Percentiles rank a stretch among this genome's conserved stretches.
Conservation (phyloP, 2,113 vertebrate species). For the Varanus salvator region DNA sequence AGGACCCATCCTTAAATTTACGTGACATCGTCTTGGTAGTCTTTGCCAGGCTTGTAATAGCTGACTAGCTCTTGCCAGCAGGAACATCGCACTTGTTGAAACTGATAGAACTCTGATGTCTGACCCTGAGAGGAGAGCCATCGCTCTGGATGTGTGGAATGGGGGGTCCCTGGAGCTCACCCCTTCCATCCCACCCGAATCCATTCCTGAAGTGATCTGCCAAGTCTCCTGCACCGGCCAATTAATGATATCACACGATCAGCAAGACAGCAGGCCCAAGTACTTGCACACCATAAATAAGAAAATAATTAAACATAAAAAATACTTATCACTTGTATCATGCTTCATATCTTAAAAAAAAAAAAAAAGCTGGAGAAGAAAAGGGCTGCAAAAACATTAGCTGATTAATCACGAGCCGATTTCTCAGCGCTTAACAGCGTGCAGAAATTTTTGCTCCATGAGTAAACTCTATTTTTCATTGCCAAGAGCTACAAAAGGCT, state of each 20-base stretch:
- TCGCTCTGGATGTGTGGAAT: neutral
- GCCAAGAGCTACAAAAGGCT: slow-evolving; percentile 57
- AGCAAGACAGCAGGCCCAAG: neutral
- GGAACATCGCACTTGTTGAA: neutral
- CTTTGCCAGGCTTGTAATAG: neutral
- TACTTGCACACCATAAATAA: slow-evolving; percentile 47
- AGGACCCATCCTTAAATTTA: neutral
- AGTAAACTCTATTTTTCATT: slow-evolving; percentile 54
- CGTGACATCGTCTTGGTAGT: neutral
- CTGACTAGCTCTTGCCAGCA: neutral
- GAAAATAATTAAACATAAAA: slow-evolving; percentile 45
- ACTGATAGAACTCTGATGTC: neutral
- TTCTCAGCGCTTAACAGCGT: slow-evolving; percentile 44
- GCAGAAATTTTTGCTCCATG: slow-evolving; percentile 50
- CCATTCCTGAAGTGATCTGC: rapidly evolving
- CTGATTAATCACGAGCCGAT: slow-evolving; percentile 50
- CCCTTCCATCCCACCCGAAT: rapidly evolving
- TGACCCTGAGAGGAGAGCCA: neutral
- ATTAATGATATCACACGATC: neutral
- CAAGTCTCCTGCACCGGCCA: neutral
- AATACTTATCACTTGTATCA: slow-evolving; percentile 34
- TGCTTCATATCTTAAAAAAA: slow-evolving; percentile 14
- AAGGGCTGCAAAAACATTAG: slow-evolving; percentile 51
- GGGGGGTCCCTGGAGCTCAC: rapidly evolving
- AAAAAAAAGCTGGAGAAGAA: neutral